phyloP scores from a whole-genome alignment of 2,113 vertebrate species.

The Puntigrus tetrazona region DNA sequence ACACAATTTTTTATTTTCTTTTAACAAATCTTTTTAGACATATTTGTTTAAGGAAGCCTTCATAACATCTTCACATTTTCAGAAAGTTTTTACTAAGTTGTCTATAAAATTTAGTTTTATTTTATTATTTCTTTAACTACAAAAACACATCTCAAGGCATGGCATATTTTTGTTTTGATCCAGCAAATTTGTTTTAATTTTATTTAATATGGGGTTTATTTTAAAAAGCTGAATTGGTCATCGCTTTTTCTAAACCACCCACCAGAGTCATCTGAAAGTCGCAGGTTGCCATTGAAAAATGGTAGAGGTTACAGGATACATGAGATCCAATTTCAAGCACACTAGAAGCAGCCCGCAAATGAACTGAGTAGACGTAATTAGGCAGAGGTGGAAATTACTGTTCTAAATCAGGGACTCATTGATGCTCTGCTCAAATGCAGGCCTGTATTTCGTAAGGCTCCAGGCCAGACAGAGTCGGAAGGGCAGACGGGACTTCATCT shows the following conservation, averaged over 20 bases:
- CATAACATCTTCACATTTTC: no score
- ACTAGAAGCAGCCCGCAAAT: background rate
- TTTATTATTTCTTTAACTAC: no score
- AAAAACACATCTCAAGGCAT: no score
- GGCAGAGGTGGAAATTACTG: background rate
- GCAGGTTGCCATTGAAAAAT: background rate
- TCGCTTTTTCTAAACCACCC: background rate
- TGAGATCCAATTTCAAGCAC: background rate
- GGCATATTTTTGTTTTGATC: no score
- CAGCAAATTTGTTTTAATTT: no score
- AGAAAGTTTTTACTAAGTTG: no score
- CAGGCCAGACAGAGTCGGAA: conserved; percentile 10
- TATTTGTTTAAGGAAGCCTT: no score
- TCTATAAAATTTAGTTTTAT: no score
- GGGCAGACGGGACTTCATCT: conserved; percentile 35
- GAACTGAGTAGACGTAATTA: background rate
- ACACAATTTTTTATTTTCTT: no score
- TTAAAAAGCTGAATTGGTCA: no score
- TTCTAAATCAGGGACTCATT: background rate
- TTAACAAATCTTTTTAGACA: no score
- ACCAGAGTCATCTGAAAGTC: conserved; percentile 19
- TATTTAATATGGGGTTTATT: no score
- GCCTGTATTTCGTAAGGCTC: background rate
- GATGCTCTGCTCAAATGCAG: background rate
- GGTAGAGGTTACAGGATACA: background rate